A percentile compares a stretch with the other conserved stretches of the same genome.
Evolutionary conservation across 2,888 invertebrate species (phyloP).

Genomic region (Apotomis betuletana): DNA sequence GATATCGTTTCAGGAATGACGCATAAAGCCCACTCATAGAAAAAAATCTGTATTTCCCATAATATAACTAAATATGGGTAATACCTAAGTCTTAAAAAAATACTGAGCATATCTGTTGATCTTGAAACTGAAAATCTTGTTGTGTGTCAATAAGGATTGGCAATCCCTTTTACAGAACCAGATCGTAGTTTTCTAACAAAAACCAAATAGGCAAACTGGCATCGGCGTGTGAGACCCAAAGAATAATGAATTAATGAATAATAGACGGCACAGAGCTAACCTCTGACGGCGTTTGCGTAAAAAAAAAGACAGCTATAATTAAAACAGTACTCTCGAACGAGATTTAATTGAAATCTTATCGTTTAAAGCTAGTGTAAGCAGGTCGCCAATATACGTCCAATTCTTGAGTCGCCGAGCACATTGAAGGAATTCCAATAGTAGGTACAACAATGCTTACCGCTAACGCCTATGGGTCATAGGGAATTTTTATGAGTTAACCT

Average conservation of each 20-base stretch:
- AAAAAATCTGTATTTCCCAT: no score
- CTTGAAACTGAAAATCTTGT: background rate
- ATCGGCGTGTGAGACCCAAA: conserved; percentile 67
- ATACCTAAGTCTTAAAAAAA: no score
- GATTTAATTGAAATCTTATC: conserved; percentile 63
- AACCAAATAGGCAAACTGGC: conserved; percentile 75
- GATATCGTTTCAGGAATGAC: no score
- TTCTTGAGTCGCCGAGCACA: background rate
- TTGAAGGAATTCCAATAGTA: no score
- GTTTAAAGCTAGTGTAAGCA: conserved; percentile 42
- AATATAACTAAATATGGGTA: no score
- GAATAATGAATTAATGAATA: conserved; percentile 78
- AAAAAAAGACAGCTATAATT: conserved; percentile 72
- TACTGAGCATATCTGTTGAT: no score
- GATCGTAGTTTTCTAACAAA: conserved; percentile 65
- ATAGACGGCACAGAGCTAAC: conserved; percentile 54
- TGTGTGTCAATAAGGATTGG: conserved; percentile 45
- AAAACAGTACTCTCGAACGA: conserved; percentile 61
- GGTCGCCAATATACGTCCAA: conserved; percentile 13
- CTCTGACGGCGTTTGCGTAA: conserved; percentile 52
- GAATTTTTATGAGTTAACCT: no score
- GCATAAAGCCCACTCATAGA: no score
- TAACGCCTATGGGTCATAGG: no score
- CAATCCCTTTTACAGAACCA: conserved; percentile 56
- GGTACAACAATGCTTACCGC: no score